phyloP scores from a whole-genome alignment of 2,888 invertebrate genomes.

The Tetranychus truncatus region DNA sequence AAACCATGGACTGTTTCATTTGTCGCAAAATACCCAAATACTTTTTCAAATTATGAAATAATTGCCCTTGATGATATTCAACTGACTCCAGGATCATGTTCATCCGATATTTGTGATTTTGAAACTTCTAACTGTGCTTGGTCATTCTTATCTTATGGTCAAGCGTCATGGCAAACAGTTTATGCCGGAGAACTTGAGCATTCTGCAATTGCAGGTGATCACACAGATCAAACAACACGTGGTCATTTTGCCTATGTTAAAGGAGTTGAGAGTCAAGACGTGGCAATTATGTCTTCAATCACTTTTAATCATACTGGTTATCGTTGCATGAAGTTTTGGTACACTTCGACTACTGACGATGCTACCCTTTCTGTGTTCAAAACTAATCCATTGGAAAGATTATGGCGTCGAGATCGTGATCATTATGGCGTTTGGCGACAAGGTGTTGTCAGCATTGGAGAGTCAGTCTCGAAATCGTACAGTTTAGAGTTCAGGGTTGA shows the following conservation, averaged over 20 bases:
- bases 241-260: background rate
- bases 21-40: background rate
- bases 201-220: background rate
- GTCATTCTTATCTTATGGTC: background rate
- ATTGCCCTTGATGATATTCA: background rate
- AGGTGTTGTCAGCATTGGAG: background rate
- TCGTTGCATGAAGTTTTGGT: background rate
- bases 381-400: background rate
- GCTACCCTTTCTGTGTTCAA: no score
- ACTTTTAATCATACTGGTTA: background rate
- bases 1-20: background rate
- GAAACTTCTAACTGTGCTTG: background rate
- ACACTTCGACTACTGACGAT: background rate
- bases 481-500: background rate
- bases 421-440: background rate
- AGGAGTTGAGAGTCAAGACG: background rate
- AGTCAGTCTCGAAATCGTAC: background rate
- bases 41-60: background rate
- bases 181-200: background rate
- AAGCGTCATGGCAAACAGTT: background rate
- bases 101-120: background rate
- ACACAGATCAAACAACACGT: background rate
- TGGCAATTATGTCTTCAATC: background rate
- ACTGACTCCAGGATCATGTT: background rate
- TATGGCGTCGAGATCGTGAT: background rate